Conservation (phyloP, 2,797 vertebrate genomes). For the Coregonus suidteri region DNA sequence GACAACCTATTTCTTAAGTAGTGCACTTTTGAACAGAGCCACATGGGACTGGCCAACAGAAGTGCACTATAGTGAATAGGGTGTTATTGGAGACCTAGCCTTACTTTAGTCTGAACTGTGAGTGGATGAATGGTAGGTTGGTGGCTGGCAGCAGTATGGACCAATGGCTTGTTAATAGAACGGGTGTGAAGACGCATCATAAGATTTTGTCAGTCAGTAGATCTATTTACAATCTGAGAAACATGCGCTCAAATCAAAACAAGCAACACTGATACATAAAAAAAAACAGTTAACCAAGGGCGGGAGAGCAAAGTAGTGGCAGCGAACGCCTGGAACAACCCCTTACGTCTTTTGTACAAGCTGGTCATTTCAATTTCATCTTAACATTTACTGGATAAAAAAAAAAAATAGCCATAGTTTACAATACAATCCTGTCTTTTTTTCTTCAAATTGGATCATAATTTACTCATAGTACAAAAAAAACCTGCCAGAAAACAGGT, state of each 20-base stretch:
- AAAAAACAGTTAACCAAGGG: slow-evolving; percentile 53
- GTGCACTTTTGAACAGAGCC: not conserved
- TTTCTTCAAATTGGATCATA: slow-evolving; percentile 83
- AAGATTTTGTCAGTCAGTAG: slow-evolving; percentile 46
- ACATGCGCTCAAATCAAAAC: slow-evolving; percentile 57
- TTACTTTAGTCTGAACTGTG: slow-evolving; percentile 6
- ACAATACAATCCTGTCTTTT: slow-evolving; percentile 92
- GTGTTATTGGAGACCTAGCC: slow-evolving; percentile 11
- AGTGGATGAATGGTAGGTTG: not conserved
- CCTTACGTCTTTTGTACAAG: slow-evolving; percentile 87
- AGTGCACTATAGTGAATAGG: not conserved
- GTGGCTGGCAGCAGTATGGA: slow-evolving; percentile 57
- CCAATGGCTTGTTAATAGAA: slow-evolving; percentile 59
- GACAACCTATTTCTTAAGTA: not conserved
- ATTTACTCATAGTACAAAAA: slow-evolving; percentile 91
- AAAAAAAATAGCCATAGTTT: slow-evolving; percentile 87
- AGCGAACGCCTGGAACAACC: slow-evolving; percentile 90
- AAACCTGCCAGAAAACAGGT: slow-evolving; percentile 91
- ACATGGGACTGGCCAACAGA: not conserved
- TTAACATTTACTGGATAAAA: slow-evolving; percentile 85
- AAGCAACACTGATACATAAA: slow-evolving; percentile 49
- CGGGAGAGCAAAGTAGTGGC: slow-evolving; percentile 90
- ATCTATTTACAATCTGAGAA: slow-evolving; percentile 68
- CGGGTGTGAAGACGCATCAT: slow-evolving; percentile 57
- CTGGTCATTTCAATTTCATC: slow-evolving; percentile 86